A percentile compares a stretch with the other conserved stretches of the same genome.
Conservation (phyloP, 2,888 invertebrate species). For the Stenichneumon culpator region DNA sequence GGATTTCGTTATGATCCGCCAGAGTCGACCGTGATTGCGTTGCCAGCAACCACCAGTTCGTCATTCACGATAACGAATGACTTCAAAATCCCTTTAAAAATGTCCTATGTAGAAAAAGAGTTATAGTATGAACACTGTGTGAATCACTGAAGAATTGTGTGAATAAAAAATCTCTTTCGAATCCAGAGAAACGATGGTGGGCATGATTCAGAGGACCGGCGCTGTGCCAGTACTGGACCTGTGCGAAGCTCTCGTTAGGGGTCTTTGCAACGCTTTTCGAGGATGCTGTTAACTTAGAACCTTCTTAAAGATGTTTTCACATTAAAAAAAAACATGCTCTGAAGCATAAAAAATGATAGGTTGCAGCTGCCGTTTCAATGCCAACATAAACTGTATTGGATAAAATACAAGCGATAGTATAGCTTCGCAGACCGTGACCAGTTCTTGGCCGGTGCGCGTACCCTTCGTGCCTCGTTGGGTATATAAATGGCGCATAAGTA, state of each 20-base stretch:
- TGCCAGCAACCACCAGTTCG: background rate
- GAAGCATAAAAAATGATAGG: background rate
- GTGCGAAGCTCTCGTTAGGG: too few species aligned
- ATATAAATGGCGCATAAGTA: constrained; percentile 20
- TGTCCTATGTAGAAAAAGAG: background rate
- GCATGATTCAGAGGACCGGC: too few species aligned
- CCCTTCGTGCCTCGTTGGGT: constrained; percentile 15
- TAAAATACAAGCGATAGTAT: background rate
- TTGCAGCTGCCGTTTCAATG: background rate
- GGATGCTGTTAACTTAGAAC: too few species aligned
- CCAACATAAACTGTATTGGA: background rate
- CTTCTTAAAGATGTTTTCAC: too few species aligned
- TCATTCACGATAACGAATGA: background rate
- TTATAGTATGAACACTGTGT: background rate
- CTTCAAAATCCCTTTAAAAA: background rate
- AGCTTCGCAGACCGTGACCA: background rate
- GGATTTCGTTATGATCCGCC: background rate
- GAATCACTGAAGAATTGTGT: background rate
- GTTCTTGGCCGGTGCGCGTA: background rate
- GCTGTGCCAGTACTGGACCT: too few species aligned
- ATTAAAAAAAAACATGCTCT: background rate
- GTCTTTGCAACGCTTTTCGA: too few species aligned
- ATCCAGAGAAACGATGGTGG: too few species aligned
- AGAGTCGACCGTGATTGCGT: background rate
- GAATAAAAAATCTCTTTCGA: too few species aligned